A percentile compares a stretch with the other conserved stretches of the same genome.
Evolutionary conservation across 2,888 invertebrate species (phyloP).

Genomic region (Callyntrura guangdongensis): DNA sequence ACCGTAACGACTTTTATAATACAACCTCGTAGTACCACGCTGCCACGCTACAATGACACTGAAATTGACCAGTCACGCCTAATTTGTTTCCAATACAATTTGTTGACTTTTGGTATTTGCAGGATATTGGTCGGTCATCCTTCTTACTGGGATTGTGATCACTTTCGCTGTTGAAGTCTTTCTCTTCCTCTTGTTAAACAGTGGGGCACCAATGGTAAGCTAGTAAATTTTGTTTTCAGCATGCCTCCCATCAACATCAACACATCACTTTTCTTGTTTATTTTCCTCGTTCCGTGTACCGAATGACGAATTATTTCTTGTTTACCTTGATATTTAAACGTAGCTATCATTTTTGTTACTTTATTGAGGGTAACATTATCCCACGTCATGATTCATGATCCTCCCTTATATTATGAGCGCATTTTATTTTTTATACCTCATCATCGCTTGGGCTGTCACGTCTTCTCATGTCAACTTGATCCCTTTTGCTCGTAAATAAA

Average conservation of each 20-base stretch:
- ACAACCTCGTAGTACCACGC: no score
- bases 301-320: not conserved
- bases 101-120: conserved; percentile 58
- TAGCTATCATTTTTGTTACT: conserved; percentile 6
- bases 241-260: not conserved
- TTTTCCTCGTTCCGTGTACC: not conserved
- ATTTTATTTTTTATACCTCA: not conserved
- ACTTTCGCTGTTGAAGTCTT: conserved; percentile 79
- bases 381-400: conserved; percentile 50
- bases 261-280: conserved; percentile 15
- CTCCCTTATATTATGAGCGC: conserved; percentile 21
- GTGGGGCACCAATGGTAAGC: conserved; percentile 79
- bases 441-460: conserved; percentile 33
- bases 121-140: conserved; percentile 78
- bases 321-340: not conserved
- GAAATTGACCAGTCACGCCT: conserved; percentile 18
- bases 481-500: conserved; percentile 37
- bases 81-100: conserved; percentile 36
- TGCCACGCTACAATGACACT: not conserved
- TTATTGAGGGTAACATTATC: conserved; percentile 55
- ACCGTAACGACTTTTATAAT: not conserved
- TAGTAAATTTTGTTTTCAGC: not conserved
- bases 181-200: conserved; percentile 78
- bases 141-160: conserved; percentile 77
- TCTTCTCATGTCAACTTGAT: conserved; percentile 7